Evolutionary conservation across 2,888 invertebrate genomes (phyloP).

Genomic region (Anorthoa munda): DNA sequence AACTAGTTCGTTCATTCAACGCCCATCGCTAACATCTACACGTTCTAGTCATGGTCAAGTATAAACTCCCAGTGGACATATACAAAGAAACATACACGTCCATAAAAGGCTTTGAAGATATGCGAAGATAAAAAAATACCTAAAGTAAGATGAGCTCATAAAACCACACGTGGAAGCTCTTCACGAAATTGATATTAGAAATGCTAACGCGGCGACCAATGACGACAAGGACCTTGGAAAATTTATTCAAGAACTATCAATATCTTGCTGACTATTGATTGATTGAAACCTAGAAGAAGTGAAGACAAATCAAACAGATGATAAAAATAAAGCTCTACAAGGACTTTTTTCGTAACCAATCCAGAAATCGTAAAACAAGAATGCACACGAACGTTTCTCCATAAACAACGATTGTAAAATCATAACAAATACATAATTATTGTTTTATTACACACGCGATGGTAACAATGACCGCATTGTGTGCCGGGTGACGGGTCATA

Average conservation of each 20-base stretch:
- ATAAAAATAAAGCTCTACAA: background rate
- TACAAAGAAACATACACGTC: background rate
- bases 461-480: slow-evolving; percentile 56
- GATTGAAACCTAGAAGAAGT: background rate
- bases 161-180: slow-evolving; percentile 2
- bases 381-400: slow-evolving; percentile 8
- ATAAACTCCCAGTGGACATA: slow-evolving; percentile 17
- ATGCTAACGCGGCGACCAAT: background rate
- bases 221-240: background rate
- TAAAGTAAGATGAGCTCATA: slow-evolving; percentile 1
- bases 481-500: slow-evolving; percentile 38
- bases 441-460: background rate
- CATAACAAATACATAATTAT: slow-evolving; percentile 11
- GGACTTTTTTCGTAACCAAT: background rate
- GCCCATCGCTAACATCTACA: too few species aligned
- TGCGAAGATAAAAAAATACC: background rate
- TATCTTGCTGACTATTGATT: background rate
- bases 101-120: background rate
- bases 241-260: background rate
- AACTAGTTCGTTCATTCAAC: too few species aligned
- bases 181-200: background rate
- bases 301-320: background rate
- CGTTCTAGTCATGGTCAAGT: slow-evolving; percentile 43
- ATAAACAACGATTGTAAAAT: slow-evolving; percentile 21
- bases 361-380: background rate